A percentile compares a stretch with the other conserved stretches of the same genome.
These are phyloP conservation scores for Encarsia formosa DNA, from an alignment of 2,888 invertebrate genomes.

Conservation along the genomic window DNA sequence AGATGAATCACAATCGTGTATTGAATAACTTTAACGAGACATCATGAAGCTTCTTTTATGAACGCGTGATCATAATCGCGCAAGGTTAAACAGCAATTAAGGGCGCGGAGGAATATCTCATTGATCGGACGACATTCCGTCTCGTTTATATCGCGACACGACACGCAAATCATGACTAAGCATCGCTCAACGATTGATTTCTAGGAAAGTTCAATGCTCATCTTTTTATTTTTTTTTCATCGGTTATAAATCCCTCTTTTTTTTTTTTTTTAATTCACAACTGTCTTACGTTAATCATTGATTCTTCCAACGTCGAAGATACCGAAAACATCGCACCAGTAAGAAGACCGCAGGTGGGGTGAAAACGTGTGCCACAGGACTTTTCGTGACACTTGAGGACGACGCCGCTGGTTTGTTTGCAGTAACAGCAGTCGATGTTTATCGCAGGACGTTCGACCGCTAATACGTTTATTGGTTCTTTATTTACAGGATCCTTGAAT, in stretches of 20 bases:
- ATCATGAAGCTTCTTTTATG: conserved; percentile 13
- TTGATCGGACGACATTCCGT: conserved; percentile 17
- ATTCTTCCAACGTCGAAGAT: conserved; percentile 31
- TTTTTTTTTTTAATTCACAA: not conserved
- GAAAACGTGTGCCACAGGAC: conserved; percentile 54
- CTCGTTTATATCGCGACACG: conserved; percentile 12
- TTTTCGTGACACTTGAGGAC: conserved; percentile 51
- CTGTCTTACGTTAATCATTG: no score
- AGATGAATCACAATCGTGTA: conserved; percentile 15
- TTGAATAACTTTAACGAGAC: conserved; percentile 22
- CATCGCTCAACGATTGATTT: not conserved
- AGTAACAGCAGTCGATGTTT: conserved; percentile 45
- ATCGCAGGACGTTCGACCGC: conserved; percentile 36
- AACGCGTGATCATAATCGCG: conserved; percentile 14
- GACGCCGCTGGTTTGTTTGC: conserved; percentile 47
- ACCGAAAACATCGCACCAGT: conserved; percentile 52
- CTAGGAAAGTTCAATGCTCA: not conserved
- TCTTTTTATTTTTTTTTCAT: not conserved
- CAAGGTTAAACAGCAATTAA: conserved; percentile 23
- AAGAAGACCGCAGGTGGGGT: conserved; percentile 59
- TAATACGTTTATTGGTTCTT: conserved; percentile 47
- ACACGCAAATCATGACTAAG: conserved; percentile 7
- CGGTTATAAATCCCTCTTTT: not conserved
- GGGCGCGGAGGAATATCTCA: conserved; percentile 18
- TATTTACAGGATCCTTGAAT: conserved; percentile 53